Conservation (phyloP, 2,113 vertebrate species). For the Barbus barbus region DNA sequence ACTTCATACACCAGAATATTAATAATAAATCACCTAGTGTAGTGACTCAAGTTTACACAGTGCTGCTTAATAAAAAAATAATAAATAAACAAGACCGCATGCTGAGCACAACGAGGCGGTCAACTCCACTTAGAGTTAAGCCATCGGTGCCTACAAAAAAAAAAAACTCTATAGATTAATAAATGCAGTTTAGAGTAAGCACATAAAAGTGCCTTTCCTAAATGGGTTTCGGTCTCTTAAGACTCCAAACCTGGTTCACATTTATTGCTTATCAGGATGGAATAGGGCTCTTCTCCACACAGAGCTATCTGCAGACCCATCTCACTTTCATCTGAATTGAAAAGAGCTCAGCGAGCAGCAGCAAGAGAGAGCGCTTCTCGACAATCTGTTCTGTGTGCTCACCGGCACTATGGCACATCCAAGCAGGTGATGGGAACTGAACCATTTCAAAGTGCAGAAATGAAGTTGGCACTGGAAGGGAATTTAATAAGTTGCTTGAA, state of each 20-base stretch:
- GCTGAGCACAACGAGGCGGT: not conserved
- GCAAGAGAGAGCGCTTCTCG: constrained; percentile 23
- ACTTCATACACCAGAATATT: not conserved
- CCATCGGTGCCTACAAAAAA: not conserved
- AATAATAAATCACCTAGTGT: not conserved
- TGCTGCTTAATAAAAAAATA: not conserved
- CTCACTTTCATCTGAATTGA: constrained; percentile 42
- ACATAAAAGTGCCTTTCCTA: constrained; percentile 5
- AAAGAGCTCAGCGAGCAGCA: constrained; percentile 14
- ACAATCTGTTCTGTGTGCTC: constrained; percentile 14
- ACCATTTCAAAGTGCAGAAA: constrained; percentile 49
- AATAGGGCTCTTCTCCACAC: not conserved
- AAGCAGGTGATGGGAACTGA: constrained; percentile 45
- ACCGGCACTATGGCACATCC: constrained; percentile 3
- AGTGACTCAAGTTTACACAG: not conserved
- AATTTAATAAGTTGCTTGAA: constrained; percentile 56
- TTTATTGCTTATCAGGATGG: constrained; percentile 16
- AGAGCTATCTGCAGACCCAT: constrained; percentile 17
- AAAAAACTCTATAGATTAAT: not conserved
- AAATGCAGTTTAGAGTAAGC: constrained; percentile 20
- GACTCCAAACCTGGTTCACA: constrained; percentile 13
- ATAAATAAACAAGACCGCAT: constrained; percentile 2
- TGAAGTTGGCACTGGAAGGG: constrained; percentile 44
- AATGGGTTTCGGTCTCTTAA: constrained; percentile 15
- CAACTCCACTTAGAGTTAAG: not conserved